These are phyloP conservation scores for Molothrus ater DNA, from an alignment of 2,797 vertebrate species.

Conservation along the genomic window DNA sequence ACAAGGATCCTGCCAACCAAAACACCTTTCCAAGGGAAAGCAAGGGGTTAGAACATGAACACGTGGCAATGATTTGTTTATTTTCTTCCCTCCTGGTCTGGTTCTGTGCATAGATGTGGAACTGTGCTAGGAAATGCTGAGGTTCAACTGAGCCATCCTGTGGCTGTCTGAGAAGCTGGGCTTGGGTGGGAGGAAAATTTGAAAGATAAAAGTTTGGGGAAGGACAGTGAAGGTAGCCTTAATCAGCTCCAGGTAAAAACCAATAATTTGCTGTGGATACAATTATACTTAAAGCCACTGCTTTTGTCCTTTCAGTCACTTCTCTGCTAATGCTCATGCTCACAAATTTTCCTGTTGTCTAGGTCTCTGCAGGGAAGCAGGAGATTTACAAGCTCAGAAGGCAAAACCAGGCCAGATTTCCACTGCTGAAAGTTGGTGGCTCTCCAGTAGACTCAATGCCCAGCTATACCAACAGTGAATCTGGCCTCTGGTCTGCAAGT, in stretches of 20 bases:
- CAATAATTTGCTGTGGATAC: background rate
- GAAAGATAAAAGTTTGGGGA: background rate
- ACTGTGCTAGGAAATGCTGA: background rate
- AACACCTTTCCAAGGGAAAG: constrained; percentile 81
- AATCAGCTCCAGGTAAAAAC: background rate
- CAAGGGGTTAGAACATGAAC: background rate
- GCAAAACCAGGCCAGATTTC: background rate
- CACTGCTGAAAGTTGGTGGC: background rate
- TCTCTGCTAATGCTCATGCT: background rate
- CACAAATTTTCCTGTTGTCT: background rate
- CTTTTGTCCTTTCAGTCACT: background rate
- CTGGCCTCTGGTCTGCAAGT: background rate
- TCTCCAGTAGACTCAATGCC: background rate
- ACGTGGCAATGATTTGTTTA: background rate
- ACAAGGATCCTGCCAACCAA: constrained; percentile 90
- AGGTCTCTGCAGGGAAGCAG: background rate
- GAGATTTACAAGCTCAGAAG: background rate
- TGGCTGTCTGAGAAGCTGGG: background rate
- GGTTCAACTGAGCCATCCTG: background rate
- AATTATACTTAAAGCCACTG: background rate
- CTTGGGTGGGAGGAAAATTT: background rate
- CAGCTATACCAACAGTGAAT: background rate
- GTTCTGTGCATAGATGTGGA: background rate
- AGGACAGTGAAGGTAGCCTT: background rate
- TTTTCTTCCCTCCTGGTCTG: background rate